phyloP scores from a whole-genome alignment of 2,113 vertebrate species.

The Pomatostomus ruficeps region DNA sequence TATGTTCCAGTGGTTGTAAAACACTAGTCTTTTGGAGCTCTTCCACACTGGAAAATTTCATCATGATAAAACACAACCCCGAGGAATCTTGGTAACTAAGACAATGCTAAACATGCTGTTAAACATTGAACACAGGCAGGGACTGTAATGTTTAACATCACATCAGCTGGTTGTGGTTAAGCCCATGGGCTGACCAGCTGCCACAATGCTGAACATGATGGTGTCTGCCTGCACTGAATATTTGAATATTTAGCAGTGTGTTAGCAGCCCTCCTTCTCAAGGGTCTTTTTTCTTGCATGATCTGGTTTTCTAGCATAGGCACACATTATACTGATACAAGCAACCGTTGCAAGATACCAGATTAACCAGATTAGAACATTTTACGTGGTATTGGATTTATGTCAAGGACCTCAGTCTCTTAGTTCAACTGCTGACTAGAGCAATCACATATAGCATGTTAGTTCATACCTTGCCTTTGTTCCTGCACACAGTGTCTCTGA shows the following conservation, averaged over 20 bases:
- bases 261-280: not conserved
- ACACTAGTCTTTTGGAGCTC: not conserved
- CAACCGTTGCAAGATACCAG: not conserved
- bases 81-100: slow-evolving; percentile 49
- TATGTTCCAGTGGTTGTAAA: slow-evolving; percentile 31
- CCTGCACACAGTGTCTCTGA: not conserved
- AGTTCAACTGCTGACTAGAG: not conserved
- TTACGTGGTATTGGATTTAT: not conserved
- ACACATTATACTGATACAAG: not conserved
- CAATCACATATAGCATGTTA: not conserved
- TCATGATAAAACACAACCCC: slow-evolving; percentile 42
- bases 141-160: slow-evolving; percentile 45
- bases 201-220: not conserved
- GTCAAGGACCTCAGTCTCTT: not conserved
- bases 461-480: not conserved
- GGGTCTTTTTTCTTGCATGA: not conserved
- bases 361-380: not conserved
- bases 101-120: slow-evolving; percentile 57
- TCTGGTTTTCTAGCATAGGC: not conserved
- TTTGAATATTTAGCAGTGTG: not conserved
- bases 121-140: slow-evolving; percentile 30
- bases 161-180: slow-evolving; percentile 58
- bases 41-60: slow-evolving; percentile 54
- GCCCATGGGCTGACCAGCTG: slow-evolving; percentile 42
- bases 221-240: not conserved